phyloP scores from a whole-genome alignment of 1,140 invertebrate species.

The Linepithema humile region DNA sequence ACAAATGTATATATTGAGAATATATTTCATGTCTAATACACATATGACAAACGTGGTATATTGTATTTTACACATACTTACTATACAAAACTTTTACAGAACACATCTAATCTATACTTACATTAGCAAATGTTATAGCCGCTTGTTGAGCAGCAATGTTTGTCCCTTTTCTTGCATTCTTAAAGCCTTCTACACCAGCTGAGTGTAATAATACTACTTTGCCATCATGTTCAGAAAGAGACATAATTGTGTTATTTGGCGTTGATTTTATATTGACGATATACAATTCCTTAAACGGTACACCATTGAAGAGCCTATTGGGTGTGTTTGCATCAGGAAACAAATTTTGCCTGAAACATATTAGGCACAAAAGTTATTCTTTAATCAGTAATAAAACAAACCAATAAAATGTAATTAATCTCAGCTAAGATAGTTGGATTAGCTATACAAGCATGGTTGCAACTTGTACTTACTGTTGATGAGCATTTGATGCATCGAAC shows the following conservation, averaged over 20 bases:
- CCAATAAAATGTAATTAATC: neutral
- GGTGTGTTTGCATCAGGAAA: conserved; percentile 91
- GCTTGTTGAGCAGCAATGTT: conserved; percentile 98
- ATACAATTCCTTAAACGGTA: conserved; percentile 91
- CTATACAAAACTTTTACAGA: neutral
- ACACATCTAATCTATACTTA: conserved; percentile 79
- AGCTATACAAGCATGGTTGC: neutral
- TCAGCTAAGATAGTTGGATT: conserved; percentile 20
- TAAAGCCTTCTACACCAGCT: conserved; percentile 96
- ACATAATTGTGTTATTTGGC: conserved; percentile 95
- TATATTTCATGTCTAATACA: neutral
- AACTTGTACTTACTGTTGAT: conserved; percentile 74
- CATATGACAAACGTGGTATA: neutral
- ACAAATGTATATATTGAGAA: neutral
- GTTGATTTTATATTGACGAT: conserved; percentile 92
- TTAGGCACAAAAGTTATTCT: neutral
- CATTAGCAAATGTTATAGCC: conserved; percentile 90
- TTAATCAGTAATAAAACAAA: neutral
- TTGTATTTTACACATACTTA: neutral
- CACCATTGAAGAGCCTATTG: conserved; percentile 90
- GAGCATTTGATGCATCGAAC: conserved; percentile 85
- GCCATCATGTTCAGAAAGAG: conserved; percentile 86
- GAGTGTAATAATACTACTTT: conserved; percentile 86
- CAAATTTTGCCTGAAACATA: conserved; percentile 86
- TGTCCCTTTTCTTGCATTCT: conserved; percentile 97